phyloP scores from a whole-genome alignment of 2,113 vertebrate species.

The Delphinapterus leucas region DNA sequence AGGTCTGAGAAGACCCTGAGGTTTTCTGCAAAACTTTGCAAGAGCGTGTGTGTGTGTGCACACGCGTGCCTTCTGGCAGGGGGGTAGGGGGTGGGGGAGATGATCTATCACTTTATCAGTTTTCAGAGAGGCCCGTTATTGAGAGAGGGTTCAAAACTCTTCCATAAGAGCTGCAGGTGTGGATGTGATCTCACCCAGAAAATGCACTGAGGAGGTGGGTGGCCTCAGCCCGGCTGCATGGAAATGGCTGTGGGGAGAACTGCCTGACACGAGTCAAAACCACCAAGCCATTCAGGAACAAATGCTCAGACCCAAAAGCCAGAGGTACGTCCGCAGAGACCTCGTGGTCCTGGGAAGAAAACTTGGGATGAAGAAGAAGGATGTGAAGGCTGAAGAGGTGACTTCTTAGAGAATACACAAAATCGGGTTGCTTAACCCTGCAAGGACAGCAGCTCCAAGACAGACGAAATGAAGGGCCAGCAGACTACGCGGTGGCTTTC shows the following conservation, averaged over 20 bases:
- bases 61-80: accelerated
- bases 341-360: neutral
- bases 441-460: neutral
- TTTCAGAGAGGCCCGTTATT: neutral
- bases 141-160: neutral
- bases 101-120: neutral
- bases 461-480: neutral
- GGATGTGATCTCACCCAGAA: neutral
- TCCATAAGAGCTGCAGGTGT: neutral
- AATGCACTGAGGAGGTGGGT: neutral
- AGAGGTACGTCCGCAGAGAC: neutral
- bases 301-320: neutral
- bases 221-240: neutral
- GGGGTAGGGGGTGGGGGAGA: no score
- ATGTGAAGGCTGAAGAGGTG: neutral
- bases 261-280: constrained; percentile 44
- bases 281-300: neutral
- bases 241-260: neutral
- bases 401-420: neutral
- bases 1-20: neutral
- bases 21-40: neutral
- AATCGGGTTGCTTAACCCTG: neutral
- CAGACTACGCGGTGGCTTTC: accelerated
- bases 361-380: neutral
- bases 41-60: neutral